Base-by-base conservation (phyloP, 2,113 vertebrate species). In the Trogon melanurus region DNA sequence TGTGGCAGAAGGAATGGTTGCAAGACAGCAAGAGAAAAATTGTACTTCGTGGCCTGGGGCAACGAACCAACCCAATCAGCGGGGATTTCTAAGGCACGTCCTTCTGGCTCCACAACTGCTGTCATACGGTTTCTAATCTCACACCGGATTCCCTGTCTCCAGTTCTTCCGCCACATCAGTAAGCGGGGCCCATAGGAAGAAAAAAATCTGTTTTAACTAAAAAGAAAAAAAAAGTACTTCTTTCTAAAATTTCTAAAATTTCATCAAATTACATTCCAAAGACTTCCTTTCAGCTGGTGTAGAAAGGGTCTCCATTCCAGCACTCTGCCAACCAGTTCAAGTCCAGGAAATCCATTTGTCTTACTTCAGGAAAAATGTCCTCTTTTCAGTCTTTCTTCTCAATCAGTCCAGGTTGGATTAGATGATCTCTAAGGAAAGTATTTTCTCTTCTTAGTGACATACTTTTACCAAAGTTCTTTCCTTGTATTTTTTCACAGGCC, bases 21-120 rank as follows among this genome's bases (percentile, higher is more conserved):
- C 86, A 85, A 70, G 27, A 27, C 65, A 88, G 50, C 8, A 29
- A 9, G 45, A 67, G 13, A 21, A 51, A 48, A 48, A 34, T 5
- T 5, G 0, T 3, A 0, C 4, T 13, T 61, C 1, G 34, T 44
- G 41, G 26, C 20, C 32, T 13, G 5, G 14, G 7, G 38, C 23
- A 66, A 29, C 41, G 29, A 32, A 9, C 16, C 32, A 5, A 0
- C 62, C 54, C 54, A 2, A 3, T 29, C 47, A 19, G 47, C 51
- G 10, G 23, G 60, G 53, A 48, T 36, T 45, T 34, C 3, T 12
- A 3, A 65, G 18, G 32, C 38, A 19, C 3, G 41, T 41, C 50
- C 17, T 74, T 19, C 48, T 41, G 27, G 23, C 58, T 50, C 11
- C 0, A 5, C 45, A 16, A 27, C 45, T 34, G 30, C 65, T 75